Conservation (phyloP, 2,797 vertebrate genomes). For the Pteropus rufus region DNA sequence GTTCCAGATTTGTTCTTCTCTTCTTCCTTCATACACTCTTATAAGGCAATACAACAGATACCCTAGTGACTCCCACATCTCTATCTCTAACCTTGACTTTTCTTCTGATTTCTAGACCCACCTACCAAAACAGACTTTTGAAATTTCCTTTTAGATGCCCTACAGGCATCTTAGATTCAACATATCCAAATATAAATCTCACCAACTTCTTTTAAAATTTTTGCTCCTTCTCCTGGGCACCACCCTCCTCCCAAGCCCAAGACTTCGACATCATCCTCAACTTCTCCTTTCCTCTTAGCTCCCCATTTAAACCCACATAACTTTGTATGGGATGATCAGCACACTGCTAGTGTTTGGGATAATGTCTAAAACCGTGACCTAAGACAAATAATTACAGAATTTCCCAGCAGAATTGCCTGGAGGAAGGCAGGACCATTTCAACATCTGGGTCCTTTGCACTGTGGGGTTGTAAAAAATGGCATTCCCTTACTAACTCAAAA, state of each 20-base stretch:
- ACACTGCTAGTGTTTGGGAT: background rate
- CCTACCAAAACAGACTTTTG: background rate
- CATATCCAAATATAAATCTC: background rate
- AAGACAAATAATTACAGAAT: background rate
- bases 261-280: background rate
- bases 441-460: background rate
- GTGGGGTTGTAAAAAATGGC: background rate
- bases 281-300: background rate
- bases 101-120: background rate
- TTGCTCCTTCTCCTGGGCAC: background rate
- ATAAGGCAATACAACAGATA: background rate
- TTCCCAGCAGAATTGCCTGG: background rate
- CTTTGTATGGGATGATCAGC: background rate
- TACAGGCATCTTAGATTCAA: background rate
- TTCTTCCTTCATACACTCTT: background rate
- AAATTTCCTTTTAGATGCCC: background rate
- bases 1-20: background rate
- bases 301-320: background rate
- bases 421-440: background rate
- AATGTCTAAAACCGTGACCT: background rate
- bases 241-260: background rate
- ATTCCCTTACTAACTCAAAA: conserved; percentile 33
- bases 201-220: background rate
- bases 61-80: background rate
- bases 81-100: background rate